phyloP scores from a whole-genome alignment of 2,888 invertebrate species.

The Marasmarcha lunaedactyla region DNA sequence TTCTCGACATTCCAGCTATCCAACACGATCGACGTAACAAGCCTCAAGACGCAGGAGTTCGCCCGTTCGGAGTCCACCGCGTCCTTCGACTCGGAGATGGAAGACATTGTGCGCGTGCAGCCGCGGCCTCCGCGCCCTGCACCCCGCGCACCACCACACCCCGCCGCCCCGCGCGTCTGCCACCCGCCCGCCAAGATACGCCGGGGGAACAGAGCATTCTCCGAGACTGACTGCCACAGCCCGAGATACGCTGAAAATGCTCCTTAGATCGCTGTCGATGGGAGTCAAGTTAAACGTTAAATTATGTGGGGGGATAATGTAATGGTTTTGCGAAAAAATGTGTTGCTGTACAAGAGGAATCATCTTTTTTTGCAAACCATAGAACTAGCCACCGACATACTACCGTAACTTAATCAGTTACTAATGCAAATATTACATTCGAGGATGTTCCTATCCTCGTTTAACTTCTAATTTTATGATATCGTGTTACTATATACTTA shows the following conservation, averaged over 20 bases:
- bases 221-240: slow-evolving; percentile 15
- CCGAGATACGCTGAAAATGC: slow-evolving; percentile 15
- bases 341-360: no score
- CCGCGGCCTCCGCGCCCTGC: slow-evolving; percentile 23
- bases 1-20: neutral
- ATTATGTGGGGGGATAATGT: no score
- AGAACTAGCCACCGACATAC: no score
- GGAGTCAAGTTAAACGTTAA: no score
- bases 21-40: slow-evolving; percentile 5
- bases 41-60: slow-evolving; percentile 15
- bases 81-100: slow-evolving; percentile 25
- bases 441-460: no score
- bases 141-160: slow-evolving; percentile 12
- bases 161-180: slow-evolving; percentile 12
- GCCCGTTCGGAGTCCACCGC: slow-evolving; percentile 15
- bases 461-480: no score
- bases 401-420: no score
- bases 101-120: slow-evolving; percentile 30
- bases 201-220: slow-evolving; percentile 11
- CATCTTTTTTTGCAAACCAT: no score
- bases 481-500: no score
- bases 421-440: no score
- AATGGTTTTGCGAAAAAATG: no score
- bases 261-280: slow-evolving; percentile 20
- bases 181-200: slow-evolving; percentile 4